Base-by-base conservation (phyloP, 2,888 invertebrate species). In the Caenorhabditis sp. region DNA sequence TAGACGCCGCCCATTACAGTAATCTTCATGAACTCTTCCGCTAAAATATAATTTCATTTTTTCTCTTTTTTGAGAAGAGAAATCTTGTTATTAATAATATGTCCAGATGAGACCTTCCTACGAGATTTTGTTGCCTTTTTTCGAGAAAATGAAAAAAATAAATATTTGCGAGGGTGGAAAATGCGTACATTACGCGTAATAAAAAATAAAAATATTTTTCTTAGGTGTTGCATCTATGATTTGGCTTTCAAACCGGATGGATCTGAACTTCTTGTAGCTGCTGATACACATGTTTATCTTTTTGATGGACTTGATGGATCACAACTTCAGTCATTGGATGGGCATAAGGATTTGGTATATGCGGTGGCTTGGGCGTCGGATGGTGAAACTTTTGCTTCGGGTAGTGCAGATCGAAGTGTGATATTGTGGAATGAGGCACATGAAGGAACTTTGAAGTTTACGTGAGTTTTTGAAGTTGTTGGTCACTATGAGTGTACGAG, bases 361-460 rank as follows among this genome's bases (percentile, higher is more conserved):
- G 93, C 95, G 81, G 93, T 95, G 0, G 92, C 93, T 43, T 99
- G 95, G 89, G 93, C 97, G 0, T 92, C 91, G 84, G 96, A 97
- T 91, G 97, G 97, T 0, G 94, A 95, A 87, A 92, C 94, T 84
- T 97, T 97, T 91, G 97, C 97, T 0, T 95, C 95, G 36, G 97
- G 97, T 0, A 93, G 95, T 85, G 94, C 95, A 1, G 99, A 99
- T 88, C 97, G 96, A 90, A 93, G 93, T 88, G 97, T 99, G 58
- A 97, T 99, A 76, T 94, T 99, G 81, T 99, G 97, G 97, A 95
- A 94, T 0, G 93, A 93, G 38, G 95, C 95, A 89, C 91, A 97
- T 85, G 96, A 97, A 90, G 97, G 96, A 25, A 92, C 96, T 77
- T 90, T 97, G 2, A 97, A 97, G 91, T 99, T 96, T 89, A 93